phyloP scores from a whole-genome alignment of 2,113 vertebrate genomes.

The Triplophysa siluroides region DNA sequence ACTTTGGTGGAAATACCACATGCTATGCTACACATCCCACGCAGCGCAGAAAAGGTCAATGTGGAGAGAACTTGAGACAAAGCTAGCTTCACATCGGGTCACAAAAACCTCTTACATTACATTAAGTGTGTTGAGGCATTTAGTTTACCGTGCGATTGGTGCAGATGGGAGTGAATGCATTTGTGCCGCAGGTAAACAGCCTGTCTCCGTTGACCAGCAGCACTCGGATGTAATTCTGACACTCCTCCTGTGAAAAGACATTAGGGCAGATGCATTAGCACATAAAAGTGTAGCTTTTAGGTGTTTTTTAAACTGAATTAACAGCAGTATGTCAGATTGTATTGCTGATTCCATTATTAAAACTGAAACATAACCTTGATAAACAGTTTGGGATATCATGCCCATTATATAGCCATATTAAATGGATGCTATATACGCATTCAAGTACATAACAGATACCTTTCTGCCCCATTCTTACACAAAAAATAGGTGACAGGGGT shows the following conservation, averaged over 20 bases:
- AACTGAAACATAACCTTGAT: no score
- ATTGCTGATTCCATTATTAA: no score
- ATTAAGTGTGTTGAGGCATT: neutral
- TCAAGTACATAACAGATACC: no score
- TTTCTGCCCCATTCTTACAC: neutral
- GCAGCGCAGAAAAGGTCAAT: neutral
- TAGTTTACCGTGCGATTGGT: constrained; percentile 89
- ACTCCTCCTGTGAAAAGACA: constrained; percentile 84
- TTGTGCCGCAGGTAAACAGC: constrained; percentile 94
- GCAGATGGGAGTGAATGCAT: constrained; percentile 95
- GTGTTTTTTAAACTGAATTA: no score
- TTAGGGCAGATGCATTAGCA: neutral
- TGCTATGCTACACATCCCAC: constrained; percentile 37
- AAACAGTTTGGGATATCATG: no score
- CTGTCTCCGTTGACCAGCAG: constrained; percentile 90
- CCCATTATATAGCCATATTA: no score
- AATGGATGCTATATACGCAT: no score
- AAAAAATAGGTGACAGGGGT: no score
- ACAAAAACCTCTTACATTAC: neutral
- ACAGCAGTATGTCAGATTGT: no score
- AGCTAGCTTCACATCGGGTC: neutral
- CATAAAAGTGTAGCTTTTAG: no score
- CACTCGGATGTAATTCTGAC: constrained; percentile 97
- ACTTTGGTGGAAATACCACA: constrained; percentile 33
- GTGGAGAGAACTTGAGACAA: neutral